Conservation (phyloP, 1,140 invertebrate genomes). For the Halyomorpha halys region DNA sequence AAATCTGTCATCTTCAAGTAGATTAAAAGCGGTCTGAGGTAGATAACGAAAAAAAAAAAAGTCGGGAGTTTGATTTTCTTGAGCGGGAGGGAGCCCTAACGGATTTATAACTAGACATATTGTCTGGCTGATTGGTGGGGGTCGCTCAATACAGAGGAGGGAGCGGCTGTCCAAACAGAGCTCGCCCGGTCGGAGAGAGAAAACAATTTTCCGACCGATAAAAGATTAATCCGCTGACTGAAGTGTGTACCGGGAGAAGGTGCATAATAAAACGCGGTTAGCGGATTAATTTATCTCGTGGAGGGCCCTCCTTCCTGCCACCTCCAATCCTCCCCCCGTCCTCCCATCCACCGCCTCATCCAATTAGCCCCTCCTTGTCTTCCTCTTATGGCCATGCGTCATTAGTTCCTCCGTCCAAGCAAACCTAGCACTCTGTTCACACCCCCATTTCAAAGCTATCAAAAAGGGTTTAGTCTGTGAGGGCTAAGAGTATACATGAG, state of each 20-base stretch:
- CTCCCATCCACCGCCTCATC: not conserved
- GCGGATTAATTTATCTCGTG: constrained; percentile 8
- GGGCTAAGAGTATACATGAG: too few species aligned
- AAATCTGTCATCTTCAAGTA: constrained; percentile 2
- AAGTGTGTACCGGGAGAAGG: constrained; percentile 1
- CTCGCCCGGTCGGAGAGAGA: not conserved
- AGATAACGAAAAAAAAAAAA: constrained; percentile 4
- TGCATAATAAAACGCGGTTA: constrained; percentile 13
- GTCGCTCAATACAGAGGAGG: constrained; percentile 3
- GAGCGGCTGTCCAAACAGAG: not conserved
- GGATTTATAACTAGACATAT: constrained; percentile 3
- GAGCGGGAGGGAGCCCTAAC: too few species aligned
- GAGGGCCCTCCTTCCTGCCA: constrained; percentile 3
- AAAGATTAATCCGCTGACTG: not conserved
- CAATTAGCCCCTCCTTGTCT: too few species aligned
- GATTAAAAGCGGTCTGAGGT: constrained; percentile 11
- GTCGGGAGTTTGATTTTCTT: too few species aligned
- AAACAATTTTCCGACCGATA: constrained; percentile 16
- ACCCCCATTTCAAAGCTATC: too few species aligned
- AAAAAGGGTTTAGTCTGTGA: too few species aligned
- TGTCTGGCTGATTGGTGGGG: not conserved
- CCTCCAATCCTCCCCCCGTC: constrained; percentile 1
- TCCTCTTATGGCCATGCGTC: too few species aligned
- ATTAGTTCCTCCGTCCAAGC: too few species aligned
- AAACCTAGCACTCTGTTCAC: too few species aligned